Conservation (phyloP, 2,888 invertebrate genomes). For the Cinara cedri region DNA sequence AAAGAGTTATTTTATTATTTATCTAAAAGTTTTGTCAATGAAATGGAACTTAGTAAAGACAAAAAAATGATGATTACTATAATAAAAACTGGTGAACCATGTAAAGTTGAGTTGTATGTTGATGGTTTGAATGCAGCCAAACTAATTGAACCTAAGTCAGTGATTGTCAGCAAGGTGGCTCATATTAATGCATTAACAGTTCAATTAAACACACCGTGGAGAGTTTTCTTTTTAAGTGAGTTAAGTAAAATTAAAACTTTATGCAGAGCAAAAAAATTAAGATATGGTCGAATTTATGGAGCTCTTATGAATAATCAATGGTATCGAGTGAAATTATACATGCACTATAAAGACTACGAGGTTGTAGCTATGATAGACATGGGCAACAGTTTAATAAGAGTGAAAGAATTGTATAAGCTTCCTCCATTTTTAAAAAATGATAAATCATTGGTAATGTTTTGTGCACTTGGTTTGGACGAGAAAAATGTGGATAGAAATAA, state of each 20-base stretch:
- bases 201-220: conserved; percentile 1
- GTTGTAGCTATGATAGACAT: conserved; percentile 15
- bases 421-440: neutral
- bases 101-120: conserved; percentile 8
- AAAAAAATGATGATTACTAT: conserved; percentile 8
- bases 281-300: conserved; percentile 22
- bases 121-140: conserved; percentile 9
- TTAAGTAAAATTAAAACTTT: conserved; percentile 18
- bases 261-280: neutral
- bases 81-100: conserved; percentile 25
- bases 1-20: neutral
- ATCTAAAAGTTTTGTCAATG: conserved; percentile 29
- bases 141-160: conserved; percentile 29
- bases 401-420: conserved; percentile 1
- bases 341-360: neutral
- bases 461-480: conserved; percentile 23
- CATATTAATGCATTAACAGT: conserved; percentile 16
- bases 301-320: neutral
- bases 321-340: conserved; percentile 17
- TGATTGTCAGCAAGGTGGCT: neutral
- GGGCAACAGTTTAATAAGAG: neutral
- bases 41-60: conserved; percentile 3
- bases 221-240: neutral
- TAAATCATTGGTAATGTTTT: neutral
- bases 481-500: neutral